Conservation (phyloP, 2,113 vertebrate genomes). For the Rhinoptilus africanus region DNA sequence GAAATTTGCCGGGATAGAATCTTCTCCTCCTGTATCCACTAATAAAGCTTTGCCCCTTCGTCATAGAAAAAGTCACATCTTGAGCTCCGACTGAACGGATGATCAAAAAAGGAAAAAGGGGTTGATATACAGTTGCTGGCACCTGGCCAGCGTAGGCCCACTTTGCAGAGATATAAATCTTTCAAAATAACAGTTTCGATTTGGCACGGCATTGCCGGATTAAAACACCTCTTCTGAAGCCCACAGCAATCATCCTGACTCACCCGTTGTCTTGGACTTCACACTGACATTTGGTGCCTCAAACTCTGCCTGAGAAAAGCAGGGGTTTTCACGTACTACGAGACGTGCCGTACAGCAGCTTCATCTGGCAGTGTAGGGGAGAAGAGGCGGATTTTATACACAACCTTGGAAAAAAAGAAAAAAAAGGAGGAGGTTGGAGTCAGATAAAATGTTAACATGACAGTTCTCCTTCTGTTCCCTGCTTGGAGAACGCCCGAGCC, state of each 20-base stretch:
- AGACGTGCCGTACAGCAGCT: neutral
- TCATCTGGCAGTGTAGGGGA: neutral
- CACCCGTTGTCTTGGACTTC: neutral
- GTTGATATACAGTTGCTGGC: neutral
- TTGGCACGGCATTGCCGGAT: neutral
- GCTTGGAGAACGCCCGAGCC: neutral
- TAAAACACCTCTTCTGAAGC: neutral
- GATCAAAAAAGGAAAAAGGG: neutral
- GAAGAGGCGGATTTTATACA: neutral
- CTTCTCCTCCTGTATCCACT: neutral
- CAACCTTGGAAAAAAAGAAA: neutral
- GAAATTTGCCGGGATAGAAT: fast-evolving
- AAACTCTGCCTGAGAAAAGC: neutral
- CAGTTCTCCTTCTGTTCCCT: constrained; percentile 34
- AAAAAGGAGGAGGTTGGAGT: constrained; percentile 25
- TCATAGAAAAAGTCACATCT: neutral
- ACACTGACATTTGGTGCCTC: neutral
- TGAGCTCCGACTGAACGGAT: fast-evolving
- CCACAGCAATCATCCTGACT: neutral
- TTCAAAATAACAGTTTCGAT: neutral
- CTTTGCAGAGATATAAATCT: neutral
- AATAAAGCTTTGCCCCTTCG: neutral
- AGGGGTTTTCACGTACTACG: neutral
- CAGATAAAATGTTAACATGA: constrained; percentile 43
- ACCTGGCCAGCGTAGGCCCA: neutral